A percentile compares a stretch with the other conserved stretches of the same genome.
These are phyloP conservation scores for Protophormia terraenovae DNA, from an alignment of 2,888 invertebrate genomes.

Conservation along the genomic window DNA sequence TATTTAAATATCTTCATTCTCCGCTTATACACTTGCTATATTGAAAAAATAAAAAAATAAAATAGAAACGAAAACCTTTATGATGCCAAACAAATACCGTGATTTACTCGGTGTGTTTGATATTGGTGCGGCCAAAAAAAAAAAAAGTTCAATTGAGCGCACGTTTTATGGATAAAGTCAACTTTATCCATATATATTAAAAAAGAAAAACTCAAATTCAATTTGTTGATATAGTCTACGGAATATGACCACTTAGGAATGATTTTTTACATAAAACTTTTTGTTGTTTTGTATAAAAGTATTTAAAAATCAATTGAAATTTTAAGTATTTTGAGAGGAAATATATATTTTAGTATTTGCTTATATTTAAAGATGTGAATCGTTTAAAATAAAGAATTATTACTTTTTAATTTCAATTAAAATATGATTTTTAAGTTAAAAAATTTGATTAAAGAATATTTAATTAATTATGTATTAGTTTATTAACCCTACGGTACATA, in stretches of 20 bases:
- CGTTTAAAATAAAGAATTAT: too few relatives aligned
- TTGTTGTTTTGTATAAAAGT: conserved; percentile 26
- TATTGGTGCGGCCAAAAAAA: conserved; percentile 55
- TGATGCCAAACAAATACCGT: conserved; percentile 64
- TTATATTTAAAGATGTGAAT: neutral
- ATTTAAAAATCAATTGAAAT: conserved; percentile 18
- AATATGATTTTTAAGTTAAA: too few relatives aligned
- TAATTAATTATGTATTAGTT: too few relatives aligned
- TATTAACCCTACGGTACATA: too few relatives aligned
- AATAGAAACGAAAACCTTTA: conserved; percentile 31
- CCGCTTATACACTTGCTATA: neutral
- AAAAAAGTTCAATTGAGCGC: conserved; percentile 66
- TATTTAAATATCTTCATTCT: conserved; percentile 14
- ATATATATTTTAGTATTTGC: neutral
- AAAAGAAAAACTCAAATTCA: conserved; percentile 38
- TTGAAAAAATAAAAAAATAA: neutral
- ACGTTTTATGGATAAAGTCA: conserved; percentile 65
- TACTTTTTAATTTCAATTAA: neutral
- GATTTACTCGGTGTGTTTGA: conserved; percentile 60
- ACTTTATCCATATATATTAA: conserved; percentile 53
- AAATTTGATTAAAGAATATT: too few relatives aligned
- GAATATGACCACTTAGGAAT: conserved; percentile 32
- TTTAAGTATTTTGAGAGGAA: neutral
- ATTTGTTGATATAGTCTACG: conserved; percentile 52
- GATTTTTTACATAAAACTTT: neutral